Percentiles rank a stretch among this genome's conserved stretches.
These are phyloP conservation scores for Sycobia sp. DNA, from an alignment of 1,140 invertebrate species.

Conservation along the genomic window DNA sequence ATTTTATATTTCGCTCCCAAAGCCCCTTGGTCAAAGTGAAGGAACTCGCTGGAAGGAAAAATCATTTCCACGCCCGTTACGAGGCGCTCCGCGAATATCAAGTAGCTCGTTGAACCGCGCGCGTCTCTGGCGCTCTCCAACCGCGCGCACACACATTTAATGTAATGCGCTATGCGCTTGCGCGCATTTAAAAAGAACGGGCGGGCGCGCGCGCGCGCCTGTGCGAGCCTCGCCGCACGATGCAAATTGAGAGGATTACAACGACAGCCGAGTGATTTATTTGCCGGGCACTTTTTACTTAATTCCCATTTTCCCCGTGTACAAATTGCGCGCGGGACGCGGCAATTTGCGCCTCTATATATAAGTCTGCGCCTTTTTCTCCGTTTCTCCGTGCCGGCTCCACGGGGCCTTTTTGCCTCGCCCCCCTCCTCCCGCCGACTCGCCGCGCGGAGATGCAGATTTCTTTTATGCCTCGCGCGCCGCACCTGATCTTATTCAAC, in stretches of 20 bases:
- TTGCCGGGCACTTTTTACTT: constrained; percentile 6
- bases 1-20: too few species aligned
- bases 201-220: background rate
- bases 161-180: background rate
- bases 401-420: too few species aligned
- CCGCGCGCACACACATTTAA: too few species aligned
- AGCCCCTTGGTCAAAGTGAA: too few species aligned
- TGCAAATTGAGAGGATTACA: constrained; percentile 12
- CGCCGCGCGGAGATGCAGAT: too few species aligned
- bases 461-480: background rate
- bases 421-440: too few species aligned
- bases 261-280: constrained; percentile 26
- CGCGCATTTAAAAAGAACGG: background rate
- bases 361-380: background rate
- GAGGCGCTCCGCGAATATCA: constrained; percentile 15
- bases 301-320: constrained; percentile 15
- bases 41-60: too few species aligned
- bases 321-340: constrained; percentile 12
- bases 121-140: too few species aligned
- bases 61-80: too few species aligned
- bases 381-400: too few species aligned
- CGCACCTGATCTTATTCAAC: background rate
- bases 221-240: too few species aligned
- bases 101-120: background rate
- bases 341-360: constrained; percentile 7